These are phyloP conservation scores for Drosophila rubida DNA, from an alignment of 2,888 invertebrate genomes.

Conservation along the genomic window DNA sequence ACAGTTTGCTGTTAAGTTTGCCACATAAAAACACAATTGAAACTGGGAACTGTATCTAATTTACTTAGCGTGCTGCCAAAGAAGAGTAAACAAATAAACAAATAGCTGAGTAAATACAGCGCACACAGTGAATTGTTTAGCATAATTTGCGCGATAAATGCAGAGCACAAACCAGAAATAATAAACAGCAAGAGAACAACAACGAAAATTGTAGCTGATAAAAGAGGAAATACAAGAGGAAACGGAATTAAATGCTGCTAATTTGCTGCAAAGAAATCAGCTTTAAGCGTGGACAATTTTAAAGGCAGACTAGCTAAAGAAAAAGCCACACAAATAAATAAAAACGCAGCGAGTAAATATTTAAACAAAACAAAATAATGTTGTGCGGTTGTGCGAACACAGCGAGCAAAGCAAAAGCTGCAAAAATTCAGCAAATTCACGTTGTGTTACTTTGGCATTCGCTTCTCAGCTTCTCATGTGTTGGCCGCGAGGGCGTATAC, in stretches of 20 bases:
- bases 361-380: not conserved
- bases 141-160: conserved; percentile 62
- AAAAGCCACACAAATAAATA: not conserved
- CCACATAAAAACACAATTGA: not conserved
- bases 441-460: no score
- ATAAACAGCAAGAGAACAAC: not conserved
- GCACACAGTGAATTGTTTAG: conserved; percentile 39
- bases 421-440: not conserved
- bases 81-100: conserved; percentile 13
- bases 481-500: conserved; percentile 6
- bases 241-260: not conserved
- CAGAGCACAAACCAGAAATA: conserved; percentile 2
- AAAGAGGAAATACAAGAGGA: not conserved
- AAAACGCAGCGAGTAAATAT: not conserved
- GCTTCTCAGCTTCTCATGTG: not conserved
- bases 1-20: not conserved
- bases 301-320: not conserved
- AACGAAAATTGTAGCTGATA: conserved; percentile 1
- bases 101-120: conserved; percentile 13
- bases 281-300: no score
- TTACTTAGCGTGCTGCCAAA: conserved; percentile 10
- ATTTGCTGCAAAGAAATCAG: not conserved
- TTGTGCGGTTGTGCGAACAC: not conserved
- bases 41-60: conserved; percentile 14
- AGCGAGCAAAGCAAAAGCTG: not conserved